Evolutionary conservation across 2,113 vertebrate genomes (phyloP), one percentile per base, ranked within the genome.

Genomic region (Anhinga anhinga): DNA sequence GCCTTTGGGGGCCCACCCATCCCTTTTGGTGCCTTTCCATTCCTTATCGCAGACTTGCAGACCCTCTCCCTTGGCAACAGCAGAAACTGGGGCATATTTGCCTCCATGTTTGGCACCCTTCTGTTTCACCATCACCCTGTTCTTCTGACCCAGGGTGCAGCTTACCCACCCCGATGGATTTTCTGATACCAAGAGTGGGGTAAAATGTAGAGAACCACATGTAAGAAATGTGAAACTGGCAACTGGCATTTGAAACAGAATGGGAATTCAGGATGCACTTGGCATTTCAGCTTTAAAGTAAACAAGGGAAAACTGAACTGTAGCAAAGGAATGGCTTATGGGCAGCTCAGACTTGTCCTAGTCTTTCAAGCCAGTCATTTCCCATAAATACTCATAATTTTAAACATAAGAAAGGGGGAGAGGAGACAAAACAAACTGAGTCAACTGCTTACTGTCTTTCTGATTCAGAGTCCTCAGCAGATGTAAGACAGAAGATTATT

Each of bases 391-490:
- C 71, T 89, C 38, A 4, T 91, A 49, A 93, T 93, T 96, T 95
- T 90, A 93, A 96, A 90, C 63, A 83, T 71, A 76, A 95, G 84
- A 96, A 97, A 67, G 50, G n/a, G 71, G 66, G 45, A 96, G 66
- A 96, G 67, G 67, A 93, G 78, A 94, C 93, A 95, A 94, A 96
- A 91, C 89, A 95, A 91, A 87, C 84, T 96, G 91, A 97, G 89
- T 97, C 94, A 97, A 88, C 86, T 88, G 82, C 50, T 88, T 91
- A 90, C 83, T 91, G 94, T 76, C 89, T 95, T 97, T 97, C 91
- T 97, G 95, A 96, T 97, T 97, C 95, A 97, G 93, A 87, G 58
- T 61, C 86, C 65, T 94, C 81, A 80, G 86, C 95, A 95, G 91
- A 95, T 87, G 81, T 22, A 90, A 83, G 58, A 89, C 81, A 91